Evolutionary conservation across 2,797 vertebrate genomes (phyloP), one percentile per base, ranked within the genome.

Genomic region (Sebastes iracundus): DNA sequence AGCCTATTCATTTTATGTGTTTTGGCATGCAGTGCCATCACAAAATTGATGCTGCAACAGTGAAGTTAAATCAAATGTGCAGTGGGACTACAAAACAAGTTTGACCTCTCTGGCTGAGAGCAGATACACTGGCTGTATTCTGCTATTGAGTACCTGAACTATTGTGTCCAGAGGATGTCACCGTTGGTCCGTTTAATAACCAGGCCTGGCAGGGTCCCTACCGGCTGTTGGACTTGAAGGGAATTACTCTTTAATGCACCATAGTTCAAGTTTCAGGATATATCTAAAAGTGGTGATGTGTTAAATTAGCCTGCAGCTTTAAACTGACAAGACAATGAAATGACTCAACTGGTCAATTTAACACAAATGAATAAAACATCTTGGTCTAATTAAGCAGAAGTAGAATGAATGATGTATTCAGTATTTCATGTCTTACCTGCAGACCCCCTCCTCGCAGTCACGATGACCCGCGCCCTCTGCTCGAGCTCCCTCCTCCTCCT

Each of bases 131-230:
- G 63, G 16, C 12, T 62, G 42, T 1, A 11, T 14, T 67, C 22
- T 33, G 23, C 27, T 25, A 35, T 30, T 23, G 23, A 38, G 28
- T 46, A 72, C 35, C 70, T 86, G 38, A 52, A 61, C 42, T 8
- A 3, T 27, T 92, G 72, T 90, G 86, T 76, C 92, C 91, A 91
- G 90, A 88, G 85, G 90, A 93, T 91, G 92, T 93, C 91, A 94
- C 80, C 83, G 11, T 91, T 88, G 86, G 68, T 63, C 87, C 69
- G 8, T 84, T 76, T 63, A 63, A 79, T 55, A 35, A 61, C 4
- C n/a, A 81, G 70, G 27, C 71, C 60, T 33, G 18, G 23, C 18
- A 3, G 4, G 7, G 22, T 79, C 12, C 13, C 42, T 38, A 5
- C 20, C 35, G 33, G 22, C 42, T 77, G 22, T 65, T 35, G 64